These are phyloP conservation scores for Limanda limanda DNA, from an alignment of 2,113 vertebrate species.

Conservation along the genomic window DNA sequence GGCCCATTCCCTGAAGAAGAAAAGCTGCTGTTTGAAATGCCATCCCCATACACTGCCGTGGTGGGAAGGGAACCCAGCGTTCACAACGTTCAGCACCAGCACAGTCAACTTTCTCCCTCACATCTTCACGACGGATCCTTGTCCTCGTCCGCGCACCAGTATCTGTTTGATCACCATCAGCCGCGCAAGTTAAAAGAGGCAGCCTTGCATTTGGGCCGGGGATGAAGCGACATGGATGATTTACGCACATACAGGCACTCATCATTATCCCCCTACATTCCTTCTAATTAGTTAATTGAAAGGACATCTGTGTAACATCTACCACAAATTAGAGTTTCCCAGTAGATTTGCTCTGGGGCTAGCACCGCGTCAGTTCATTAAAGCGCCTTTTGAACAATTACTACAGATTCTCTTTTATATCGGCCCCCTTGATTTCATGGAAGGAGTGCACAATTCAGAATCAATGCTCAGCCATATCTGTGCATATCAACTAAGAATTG, in stretches of 20 bases:
- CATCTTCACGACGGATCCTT: conserved; percentile 52
- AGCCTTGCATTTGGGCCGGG: conserved; percentile 44
- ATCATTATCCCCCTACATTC: conserved; percentile 60
- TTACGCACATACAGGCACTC: conserved; percentile 55
- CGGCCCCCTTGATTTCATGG: conserved; percentile 21
- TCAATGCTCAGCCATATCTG: not conserved
- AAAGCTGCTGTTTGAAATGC: conserved; percentile 48
- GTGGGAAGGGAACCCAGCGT: conserved; percentile 18
- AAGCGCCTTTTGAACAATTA: conserved; percentile 41
- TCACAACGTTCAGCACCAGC: conserved; percentile 19
- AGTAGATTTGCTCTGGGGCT: conserved; percentile 31
- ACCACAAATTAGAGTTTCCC: conserved; percentile 59
- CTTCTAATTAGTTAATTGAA: conserved; percentile 73
- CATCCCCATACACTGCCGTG: conserved; percentile 16
- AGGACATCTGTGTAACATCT: conserved; percentile 74
- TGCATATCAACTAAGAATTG: not conserved
- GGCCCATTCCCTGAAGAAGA: conserved; percentile 20
- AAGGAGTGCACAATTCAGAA: conserved; percentile 7
- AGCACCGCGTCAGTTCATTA: conserved; percentile 16
- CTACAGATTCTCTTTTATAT: conserved; percentile 39
- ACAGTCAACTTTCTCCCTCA: conserved; percentile 39
- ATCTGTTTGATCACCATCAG: conserved; percentile 70
- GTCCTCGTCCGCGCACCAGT: conserved; percentile 72
- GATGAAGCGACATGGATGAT: conserved; percentile 50
- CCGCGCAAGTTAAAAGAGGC: conserved; percentile 61